Evolutionary conservation across 2,888 invertebrate genomes (phyloP).

Genomic region (Drosophila nr. perissopoda): DNA sequence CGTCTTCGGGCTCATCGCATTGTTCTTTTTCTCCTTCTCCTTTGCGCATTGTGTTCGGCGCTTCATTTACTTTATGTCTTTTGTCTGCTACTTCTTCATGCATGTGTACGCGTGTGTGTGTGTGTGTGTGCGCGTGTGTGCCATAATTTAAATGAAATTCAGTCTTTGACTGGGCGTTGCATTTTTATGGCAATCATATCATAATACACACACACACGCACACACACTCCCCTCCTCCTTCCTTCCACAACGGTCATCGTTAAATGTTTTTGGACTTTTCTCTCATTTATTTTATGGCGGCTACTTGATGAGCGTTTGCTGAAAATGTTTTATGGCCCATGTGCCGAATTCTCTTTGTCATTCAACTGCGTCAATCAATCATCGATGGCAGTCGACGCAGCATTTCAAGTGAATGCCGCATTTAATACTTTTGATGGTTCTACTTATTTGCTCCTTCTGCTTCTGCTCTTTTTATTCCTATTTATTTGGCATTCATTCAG

Average conservation of each 20-base stretch:
- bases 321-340: constrained; percentile 70
- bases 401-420: constrained; percentile 44
- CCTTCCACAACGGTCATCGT: background rate
- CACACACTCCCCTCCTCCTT: background rate
- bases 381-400: constrained; percentile 37
- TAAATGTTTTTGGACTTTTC: constrained; percentile 54
- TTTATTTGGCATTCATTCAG: constrained; percentile 19
- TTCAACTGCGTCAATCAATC: constrained; percentile 52
- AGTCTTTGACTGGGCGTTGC: constrained; percentile 52
- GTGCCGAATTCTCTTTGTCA: constrained; percentile 46
- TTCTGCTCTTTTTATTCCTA: background rate
- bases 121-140: constrained; percentile 17
- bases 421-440: constrained; percentile 46
- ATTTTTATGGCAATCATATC: constrained; percentile 51
- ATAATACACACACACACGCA: background rate
- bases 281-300: constrained; percentile 69
- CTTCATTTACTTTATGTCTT: constrained; percentile 77
- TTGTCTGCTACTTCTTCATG: constrained; percentile 67
- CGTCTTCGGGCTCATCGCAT: constrained; percentile 23
- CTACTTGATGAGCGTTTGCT: constrained; percentile 68
- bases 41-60: constrained; percentile 59
- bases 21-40: constrained; percentile 10
- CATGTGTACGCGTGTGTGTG: constrained; percentile 21
- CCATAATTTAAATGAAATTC: constrained; percentile 68
- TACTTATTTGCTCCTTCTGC: background rate